A percentile compares a stretch with the other conserved stretches of the same genome.
Evolutionary conservation across 2,113 vertebrate genomes (phyloP).

Genomic region (Varanus salvator): DNA sequence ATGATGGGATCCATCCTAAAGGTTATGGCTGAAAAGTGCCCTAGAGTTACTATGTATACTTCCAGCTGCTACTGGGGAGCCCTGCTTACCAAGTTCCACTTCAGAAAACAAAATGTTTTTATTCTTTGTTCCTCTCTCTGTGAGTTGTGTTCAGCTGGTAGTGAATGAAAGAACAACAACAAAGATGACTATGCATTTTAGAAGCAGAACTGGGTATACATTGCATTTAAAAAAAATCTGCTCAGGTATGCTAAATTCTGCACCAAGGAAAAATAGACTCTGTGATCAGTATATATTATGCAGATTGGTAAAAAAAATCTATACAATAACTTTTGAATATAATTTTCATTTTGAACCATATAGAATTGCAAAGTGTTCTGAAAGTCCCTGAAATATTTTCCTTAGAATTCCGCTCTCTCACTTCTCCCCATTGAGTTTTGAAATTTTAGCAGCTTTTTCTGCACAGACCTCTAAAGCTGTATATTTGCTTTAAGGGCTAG

Average conservation of each 20-base stretch:
- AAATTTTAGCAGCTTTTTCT: not conserved
- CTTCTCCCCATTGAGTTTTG: not conserved
- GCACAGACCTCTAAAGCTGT: not conserved
- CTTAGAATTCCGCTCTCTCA: not conserved
- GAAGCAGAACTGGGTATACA: not conserved
- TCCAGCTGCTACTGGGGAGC: not conserved
- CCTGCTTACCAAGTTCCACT: not conserved
- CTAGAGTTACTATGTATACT: not conserved
- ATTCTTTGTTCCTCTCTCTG: not conserved
- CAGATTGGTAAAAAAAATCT: not conserved
- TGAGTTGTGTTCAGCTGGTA: not conserved
- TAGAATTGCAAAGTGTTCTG: not conserved
- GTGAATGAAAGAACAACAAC: not conserved
- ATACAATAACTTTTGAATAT: not conserved
- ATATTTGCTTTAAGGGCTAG: too few species aligned
- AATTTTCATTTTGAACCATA: not conserved
- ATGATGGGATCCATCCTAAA: slow-evolving; percentile 10
- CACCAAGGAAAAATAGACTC: not conserved
- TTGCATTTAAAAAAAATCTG: not conserved
- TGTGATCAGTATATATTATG: not conserved
- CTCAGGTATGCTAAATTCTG: not conserved
- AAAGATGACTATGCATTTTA: not conserved
- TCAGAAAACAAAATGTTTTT: not conserved
- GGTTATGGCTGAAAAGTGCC: not conserved
- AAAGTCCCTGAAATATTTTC: not conserved